These are phyloP conservation scores for Drosophila cognata DNA, from an alignment of 2,888 invertebrate genomes.

Conservation along the genomic window DNA sequence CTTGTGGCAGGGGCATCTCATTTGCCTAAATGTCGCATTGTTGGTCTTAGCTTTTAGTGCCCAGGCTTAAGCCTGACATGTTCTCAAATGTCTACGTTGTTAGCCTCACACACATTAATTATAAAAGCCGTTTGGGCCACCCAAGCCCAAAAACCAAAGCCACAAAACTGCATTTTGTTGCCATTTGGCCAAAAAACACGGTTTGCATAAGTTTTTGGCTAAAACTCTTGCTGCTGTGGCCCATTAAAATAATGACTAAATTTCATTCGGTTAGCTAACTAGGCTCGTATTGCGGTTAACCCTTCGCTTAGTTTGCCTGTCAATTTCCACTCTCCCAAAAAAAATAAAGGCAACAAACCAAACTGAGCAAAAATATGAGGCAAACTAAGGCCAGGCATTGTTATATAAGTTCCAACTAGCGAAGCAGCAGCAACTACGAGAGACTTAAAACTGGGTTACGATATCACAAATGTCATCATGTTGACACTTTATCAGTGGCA, in stretches of 20 bases:
- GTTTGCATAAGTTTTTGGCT: conserved; percentile 39
- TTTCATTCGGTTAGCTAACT: conserved; percentile 35
- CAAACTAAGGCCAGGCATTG: not conserved
- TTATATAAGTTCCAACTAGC: not conserved
- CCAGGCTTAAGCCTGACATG: conserved; percentile 55
- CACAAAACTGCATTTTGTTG: conserved; percentile 64
- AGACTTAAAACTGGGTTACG: conserved; percentile 47
- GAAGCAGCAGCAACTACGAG: not conserved
- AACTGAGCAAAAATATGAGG: not conserved
- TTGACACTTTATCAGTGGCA: conserved; percentile 67
- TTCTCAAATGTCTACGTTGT: conserved; percentile 22
- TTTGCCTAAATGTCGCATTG: conserved; percentile 64
- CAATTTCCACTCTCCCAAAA: conserved; percentile 21
- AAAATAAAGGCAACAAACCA: not conserved
- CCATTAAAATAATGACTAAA: conserved; percentile 58
- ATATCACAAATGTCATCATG: conserved; percentile 62
- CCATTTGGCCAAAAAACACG: conserved; percentile 6
- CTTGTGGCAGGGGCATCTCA: conserved; percentile 32
- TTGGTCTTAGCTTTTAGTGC: conserved; percentile 41
- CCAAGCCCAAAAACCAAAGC: conserved; percentile 23
- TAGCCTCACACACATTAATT: conserved; percentile 67
- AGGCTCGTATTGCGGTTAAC: conserved; percentile 27
- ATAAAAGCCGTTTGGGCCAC: conserved; percentile 49
- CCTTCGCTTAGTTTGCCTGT: conserved; percentile 37
- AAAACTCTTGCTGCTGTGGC: conserved; percentile 19